Conservation (phyloP, 2,113 vertebrate species). For the Egretta garzetta region DNA sequence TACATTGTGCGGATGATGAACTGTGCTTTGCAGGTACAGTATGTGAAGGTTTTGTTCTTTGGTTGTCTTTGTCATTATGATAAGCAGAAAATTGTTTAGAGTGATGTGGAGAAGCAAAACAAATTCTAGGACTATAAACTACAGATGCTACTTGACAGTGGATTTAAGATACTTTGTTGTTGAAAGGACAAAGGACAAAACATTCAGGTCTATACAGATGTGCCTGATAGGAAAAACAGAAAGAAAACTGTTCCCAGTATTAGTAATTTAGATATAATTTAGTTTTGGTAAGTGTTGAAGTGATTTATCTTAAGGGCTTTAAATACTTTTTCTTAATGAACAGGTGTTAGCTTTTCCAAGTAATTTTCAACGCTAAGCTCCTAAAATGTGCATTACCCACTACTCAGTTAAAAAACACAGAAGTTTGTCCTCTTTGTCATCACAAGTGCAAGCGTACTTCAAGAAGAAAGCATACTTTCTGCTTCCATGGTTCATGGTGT, state of each 20-base stretch:
- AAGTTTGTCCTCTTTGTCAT: neutral
- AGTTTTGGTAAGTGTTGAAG: neutral
- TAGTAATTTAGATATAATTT: neutral
- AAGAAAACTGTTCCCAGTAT: neutral
- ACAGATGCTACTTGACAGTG: neutral
- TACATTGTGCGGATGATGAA: slow-evolving; percentile 97
- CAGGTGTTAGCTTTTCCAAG: neutral
- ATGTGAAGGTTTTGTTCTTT: neutral
- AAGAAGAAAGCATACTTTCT: neutral
- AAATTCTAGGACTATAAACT: accelerated
- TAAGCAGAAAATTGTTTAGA: neutral
- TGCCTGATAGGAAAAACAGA: neutral
- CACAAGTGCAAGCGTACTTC: neutral
- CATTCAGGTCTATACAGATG: neutral
- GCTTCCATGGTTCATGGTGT: neutral
- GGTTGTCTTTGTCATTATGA: neutral
- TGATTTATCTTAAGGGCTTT: neutral
- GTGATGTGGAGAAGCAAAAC: neutral
- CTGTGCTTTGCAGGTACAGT: slow-evolving; percentile 92
- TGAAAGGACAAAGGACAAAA: neutral
- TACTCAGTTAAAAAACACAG: neutral
- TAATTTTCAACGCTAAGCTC: neutral
- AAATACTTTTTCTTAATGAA: neutral
- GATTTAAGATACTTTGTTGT: neutral
- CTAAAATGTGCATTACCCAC: neutral